phyloP scores from a whole-genome alignment of 2,113 vertebrate species.

The Panthera leo region DNA sequence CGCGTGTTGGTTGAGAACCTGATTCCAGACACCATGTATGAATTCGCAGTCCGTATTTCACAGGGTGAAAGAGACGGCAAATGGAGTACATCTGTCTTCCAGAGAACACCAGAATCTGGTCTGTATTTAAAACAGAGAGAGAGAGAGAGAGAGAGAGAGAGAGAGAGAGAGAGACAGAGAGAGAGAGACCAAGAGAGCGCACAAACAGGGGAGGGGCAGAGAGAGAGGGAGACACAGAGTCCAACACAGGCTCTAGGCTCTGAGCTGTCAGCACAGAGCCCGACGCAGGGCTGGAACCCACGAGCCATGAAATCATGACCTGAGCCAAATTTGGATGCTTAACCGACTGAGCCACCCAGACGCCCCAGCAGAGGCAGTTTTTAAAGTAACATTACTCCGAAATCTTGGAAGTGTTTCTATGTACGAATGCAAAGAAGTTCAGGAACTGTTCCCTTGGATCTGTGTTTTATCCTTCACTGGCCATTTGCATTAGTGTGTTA shows the following conservation, averaged over 20 bases:
- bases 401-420: background rate
- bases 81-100: slow-evolving; percentile 95
- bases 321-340: too few species aligned
- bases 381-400: background rate
- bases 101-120: slow-evolving; percentile 98
- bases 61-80: slow-evolving; percentile 91
- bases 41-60: slow-evolving; percentile 94
- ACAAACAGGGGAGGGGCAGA: too few species aligned
- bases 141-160: too few species aligned
- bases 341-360: too few species aligned
- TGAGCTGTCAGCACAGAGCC: too few species aligned
- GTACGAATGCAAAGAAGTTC: background rate
- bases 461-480: background rate
- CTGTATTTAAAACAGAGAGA: slow-evolving; percentile 60
- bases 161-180: too few species aligned
- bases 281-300: too few species aligned
- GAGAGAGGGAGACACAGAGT: too few species aligned
- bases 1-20: slow-evolving; percentile 91
- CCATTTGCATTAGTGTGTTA: background rate
- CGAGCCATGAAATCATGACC: too few species aligned
- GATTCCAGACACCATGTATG: slow-evolving; percentile 95
- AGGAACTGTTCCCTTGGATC: background rate
- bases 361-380: background rate
- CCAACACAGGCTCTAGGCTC: too few species aligned
- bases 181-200: too few species aligned